Base-by-base conservation (phyloP, 2,113 vertebrate genomes). In the Xyliphius kryptos region DNA sequence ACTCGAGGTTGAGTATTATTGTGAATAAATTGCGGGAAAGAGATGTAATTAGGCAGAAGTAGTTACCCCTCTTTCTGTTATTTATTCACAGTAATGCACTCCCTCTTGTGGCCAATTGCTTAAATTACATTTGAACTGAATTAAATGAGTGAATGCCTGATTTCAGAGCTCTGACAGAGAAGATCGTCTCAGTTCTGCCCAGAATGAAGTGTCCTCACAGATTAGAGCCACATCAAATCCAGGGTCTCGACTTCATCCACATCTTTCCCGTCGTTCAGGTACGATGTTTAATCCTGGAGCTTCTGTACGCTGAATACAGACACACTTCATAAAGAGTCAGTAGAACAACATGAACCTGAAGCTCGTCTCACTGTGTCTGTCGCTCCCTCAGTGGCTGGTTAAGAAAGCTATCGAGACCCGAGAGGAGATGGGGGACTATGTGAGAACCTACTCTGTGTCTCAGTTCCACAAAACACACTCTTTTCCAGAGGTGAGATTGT, bases 221-320 rank as follows among this genome's bases (percentile, higher is more conserved):
- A 10, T 80, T 99, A 73, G 96, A 99, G 71, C 96, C 95, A 3
- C 94, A 99, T 87, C 95, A 99, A 76, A 98, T 99, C 82, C 96
- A 99, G 74, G 96, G 96, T 1, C 72, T 99, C 83, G 96, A 99
- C 77, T 99, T 98, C 75, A 99, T 99, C 78, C 96, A 99, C 74
- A 95, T 97, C 72, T 99, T 97, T 72, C 96, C 96, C 12, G 95
- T 99, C 57, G 79, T 99, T 21, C 96, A 98, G 89, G 96, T 98
- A 7, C 40, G 9, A 41, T 2, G 40, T 6, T 12, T 9, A 47
- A 41, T 44, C 20, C 14, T n/a, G 3, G 6, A 9, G 13, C 10
- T 36, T 43, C 12, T 40, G 21, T 10, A 55, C 44, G 2, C 19
- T 51, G 12, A 14, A 6, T 52, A 44, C 32, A 20, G 26, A 6